Evolutionary conservation across 2,888 invertebrate species (phyloP).

Genomic region (Archaeoteleia sp.): DNA sequence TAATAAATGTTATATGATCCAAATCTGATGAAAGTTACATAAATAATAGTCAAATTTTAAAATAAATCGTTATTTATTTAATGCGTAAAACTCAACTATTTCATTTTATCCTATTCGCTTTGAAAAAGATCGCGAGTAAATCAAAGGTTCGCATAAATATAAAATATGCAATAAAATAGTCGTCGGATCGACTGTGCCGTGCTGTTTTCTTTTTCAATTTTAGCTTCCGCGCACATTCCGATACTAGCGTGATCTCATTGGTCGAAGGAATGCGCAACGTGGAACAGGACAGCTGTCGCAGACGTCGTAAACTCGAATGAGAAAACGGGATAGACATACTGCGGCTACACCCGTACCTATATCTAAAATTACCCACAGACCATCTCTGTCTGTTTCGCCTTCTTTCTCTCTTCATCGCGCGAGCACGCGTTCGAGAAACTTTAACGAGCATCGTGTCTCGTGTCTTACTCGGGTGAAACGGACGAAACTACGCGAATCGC

Average conservation of each 20-base stretch:
- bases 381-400: neutral
- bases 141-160: slow-evolving; percentile 17
- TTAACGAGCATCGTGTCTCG: slow-evolving; percentile 27
- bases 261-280: slow-evolving; percentile 13
- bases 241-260: slow-evolving; percentile 14
- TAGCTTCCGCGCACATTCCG: slow-evolving; percentile 9
- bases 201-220: slow-evolving; percentile 43
- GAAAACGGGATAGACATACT: slow-evolving; percentile 39
- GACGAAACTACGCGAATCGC: slow-evolving; percentile 10
- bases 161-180: slow-evolving; percentile 23
- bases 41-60: no score
- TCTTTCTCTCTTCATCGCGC: neutral
- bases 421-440: slow-evolving; percentile 6
- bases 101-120: no score
- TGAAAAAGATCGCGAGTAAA: neutral
- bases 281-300: slow-evolving; percentile 50
- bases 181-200: neutral
- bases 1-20: no score
- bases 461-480: neutral
- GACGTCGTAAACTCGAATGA: slow-evolving; percentile 49
- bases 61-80: no score
- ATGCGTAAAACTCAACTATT: no score
- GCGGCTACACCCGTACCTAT: slow-evolving; percentile 17
- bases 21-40: no score
- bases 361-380: slow-evolving; percentile 36